Base-by-base conservation (phyloP, 2,797 vertebrate species). In the Coranthus polyacanthus region DNA sequence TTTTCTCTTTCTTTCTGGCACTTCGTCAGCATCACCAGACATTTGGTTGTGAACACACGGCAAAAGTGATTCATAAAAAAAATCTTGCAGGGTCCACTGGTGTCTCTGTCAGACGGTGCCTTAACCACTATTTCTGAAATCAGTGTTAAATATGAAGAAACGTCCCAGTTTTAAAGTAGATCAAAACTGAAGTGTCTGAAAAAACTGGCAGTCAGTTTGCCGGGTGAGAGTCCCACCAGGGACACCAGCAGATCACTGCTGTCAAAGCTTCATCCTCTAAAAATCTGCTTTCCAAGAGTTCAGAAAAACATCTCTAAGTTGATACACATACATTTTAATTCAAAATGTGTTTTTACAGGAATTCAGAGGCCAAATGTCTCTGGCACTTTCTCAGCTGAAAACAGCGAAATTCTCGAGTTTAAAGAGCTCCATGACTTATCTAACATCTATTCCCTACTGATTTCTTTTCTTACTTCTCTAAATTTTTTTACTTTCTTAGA, bases 161-260 rank as follows among this genome's bases (percentile, higher is more conserved):
- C 66, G 78, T 57, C 75, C 86, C 67, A 82, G 81, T 75, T 89
- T 83, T 59, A 78, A 81, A 86, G 79, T 74, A 70, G 81, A 86
- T 82, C 67, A 85, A 47, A 84, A 80, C 43, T 60, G 44, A 70
- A 63, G 71, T 49, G 74, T 76, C 64, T 70, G 77, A 61, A 58
- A 66, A 72, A 75, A 55, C 50, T 79, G 81, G 74, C 82, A 82
- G 83, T 13, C 71, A 59, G 73, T 79, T 63, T 79, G 60, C 56
- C 2, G 71, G 21, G 72, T 51, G 71, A 78, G 70, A 80, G 21
- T 18, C 75, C 63, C 85, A 82, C 57, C 52, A 59, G 82, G 69
- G 84, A 87, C 86, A 22, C 43, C 5, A 18, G 58, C 51, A 64
- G 75, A 73, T 79, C 67, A 68, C 58, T 49, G 72, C 79, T 83